Base-by-base conservation (phyloP, 2,888 invertebrate genomes). In the Beris chalybata region DNA sequence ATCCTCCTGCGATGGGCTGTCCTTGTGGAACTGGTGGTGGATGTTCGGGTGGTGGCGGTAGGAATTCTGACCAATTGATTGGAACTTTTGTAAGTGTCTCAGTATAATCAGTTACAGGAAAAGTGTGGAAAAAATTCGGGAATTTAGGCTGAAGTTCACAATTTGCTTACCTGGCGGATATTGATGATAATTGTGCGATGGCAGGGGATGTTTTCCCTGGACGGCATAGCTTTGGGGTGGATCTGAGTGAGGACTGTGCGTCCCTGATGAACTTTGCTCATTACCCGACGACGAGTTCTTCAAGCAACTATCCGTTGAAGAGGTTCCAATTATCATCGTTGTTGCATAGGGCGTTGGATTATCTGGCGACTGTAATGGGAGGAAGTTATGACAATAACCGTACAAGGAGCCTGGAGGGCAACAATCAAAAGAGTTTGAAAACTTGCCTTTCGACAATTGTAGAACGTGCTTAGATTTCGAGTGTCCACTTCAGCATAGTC, bases 331-430 rank as follows among this genome's bases (percentile, higher is more conserved):
- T 47, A 90, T 82, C 80, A 89, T 89, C 11, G 90, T 90, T 0
- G 90, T 90, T 13, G 90, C 90, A 78, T 90, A 90, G 0, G 90
- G 90, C 3, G 87, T 87, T 0, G 88, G 87, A 76, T 86, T 86
- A 71, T 86, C 86, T 9, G 86, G 83, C 65, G 85, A 85, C 80
- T 80, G 50, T 11, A 64, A 13, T 64, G 48, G 43, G 45, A 44
- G 58, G 48, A 58, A 61, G 61, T 47, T 29, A 15, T 31, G 47
- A 44, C 13, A 53, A 70, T 58, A 68, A 32, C 13, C 13, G 15
- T 47, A 13, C 67, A 54, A 53, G 12, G 53, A 53, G 9, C 15
- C 53, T 53, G 1, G 47, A 47, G 47, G 5, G 9, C 6, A 53
- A 53, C 12, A 12, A 22, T 53, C 6, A 50, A 38, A 38, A 38